Evolutionary conservation across 2,113 vertebrate genomes (phyloP).

Genomic region (Mormyrus iriodes): DNA sequence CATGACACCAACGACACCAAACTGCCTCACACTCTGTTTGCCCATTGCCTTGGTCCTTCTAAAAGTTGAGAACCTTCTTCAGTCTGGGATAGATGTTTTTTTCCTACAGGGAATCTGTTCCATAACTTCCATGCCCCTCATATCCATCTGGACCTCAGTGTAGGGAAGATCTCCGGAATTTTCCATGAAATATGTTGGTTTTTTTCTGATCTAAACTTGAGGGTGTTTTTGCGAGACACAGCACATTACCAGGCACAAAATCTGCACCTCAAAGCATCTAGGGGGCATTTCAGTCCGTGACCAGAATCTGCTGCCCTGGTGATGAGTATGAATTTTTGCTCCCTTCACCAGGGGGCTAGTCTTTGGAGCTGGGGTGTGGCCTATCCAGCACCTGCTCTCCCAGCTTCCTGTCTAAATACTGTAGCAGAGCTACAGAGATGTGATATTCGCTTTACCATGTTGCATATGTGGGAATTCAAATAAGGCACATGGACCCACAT

Average conservation of each 20-base stretch:
- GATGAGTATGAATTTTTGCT: neutral
- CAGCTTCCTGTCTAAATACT: neutral
- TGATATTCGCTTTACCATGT: neutral
- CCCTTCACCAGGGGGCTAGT: neutral
- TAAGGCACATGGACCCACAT: too few species aligned
- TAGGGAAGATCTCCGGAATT: neutral
- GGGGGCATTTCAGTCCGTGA: neutral
- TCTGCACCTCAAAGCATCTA: neutral
- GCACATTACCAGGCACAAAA: neutral
- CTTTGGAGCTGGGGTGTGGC: neutral
- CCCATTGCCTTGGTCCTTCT: neutral
- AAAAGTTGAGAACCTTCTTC: neutral
- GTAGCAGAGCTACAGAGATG: too few species aligned
- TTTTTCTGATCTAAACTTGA: neutral
- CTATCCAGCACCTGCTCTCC: neutral
- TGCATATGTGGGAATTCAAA: neutral
- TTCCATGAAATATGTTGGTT: neutral
- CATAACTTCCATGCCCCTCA: neutral
- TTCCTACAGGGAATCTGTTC: neutral
- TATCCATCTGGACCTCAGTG: neutral
- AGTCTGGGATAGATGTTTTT: neutral
- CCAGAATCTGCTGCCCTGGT: neutral
- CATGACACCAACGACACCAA: neutral
- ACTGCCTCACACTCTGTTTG: neutral
- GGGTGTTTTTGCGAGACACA: neutral